Evolutionary conservation across 1,140 invertebrate species (phyloP).

Genomic region (Neelides sp.): DNA sequence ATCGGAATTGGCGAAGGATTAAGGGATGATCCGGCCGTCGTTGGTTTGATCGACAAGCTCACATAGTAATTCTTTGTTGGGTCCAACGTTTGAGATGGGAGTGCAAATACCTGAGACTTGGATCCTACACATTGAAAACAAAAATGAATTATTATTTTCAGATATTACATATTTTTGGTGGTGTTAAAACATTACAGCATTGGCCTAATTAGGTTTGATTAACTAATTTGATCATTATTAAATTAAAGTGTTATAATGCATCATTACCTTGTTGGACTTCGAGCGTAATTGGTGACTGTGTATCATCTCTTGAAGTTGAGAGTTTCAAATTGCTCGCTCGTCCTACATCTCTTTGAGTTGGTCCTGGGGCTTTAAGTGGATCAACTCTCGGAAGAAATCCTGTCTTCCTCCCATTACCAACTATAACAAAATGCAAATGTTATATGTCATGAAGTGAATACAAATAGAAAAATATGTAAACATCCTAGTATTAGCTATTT

Average conservation of each 20-base stretch:
- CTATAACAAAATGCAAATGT: constrained; percentile 4
- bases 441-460: background rate
- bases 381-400: constrained; percentile 26
- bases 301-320: constrained; percentile 32
- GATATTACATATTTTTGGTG: constrained; percentile 12
- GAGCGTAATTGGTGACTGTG: constrained; percentile 36
- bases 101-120: constrained; percentile 66
- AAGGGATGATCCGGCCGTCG: constrained; percentile 1
- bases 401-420: constrained; percentile 13
- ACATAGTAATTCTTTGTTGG: constrained; percentile 79
- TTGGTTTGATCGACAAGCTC: constrained; percentile 64
- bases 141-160: constrained; percentile 27
- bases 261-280: constrained; percentile 25
- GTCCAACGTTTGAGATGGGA: constrained; percentile 63
- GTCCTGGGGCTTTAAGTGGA: constrained; percentile 21
- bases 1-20: background rate
- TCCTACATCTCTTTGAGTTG: constrained; percentile 15
- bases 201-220: too few relatives aligned
- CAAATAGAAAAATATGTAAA: background rate
- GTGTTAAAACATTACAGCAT: too few relatives aligned
- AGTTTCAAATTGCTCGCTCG: background rate
- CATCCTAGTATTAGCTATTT: background rate
- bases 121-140: too few relatives aligned
- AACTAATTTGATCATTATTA: too few relatives aligned
- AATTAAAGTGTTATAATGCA: too few relatives aligned